These are phyloP conservation scores for Epizoanthus illoricatus DNA, from an alignment of 92 coral and sea anemone species.

Conservation along the genomic window DNA sequence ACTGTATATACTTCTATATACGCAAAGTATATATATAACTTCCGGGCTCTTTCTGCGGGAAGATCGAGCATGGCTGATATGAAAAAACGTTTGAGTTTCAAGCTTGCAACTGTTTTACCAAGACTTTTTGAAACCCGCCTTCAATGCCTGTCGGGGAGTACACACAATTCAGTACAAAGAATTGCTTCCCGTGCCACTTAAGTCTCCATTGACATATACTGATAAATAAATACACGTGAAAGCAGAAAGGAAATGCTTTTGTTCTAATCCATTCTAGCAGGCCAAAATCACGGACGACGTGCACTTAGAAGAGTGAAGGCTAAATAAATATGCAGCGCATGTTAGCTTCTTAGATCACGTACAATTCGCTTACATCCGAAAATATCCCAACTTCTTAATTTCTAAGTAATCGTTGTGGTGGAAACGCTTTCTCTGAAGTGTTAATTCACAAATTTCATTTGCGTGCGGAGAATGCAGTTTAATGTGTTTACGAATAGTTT, in stretches of 20 bases:
- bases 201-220: background rate
- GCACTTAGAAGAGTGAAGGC: background rate
- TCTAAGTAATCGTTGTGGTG: background rate
- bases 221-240: background rate
- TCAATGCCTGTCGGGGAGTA: background rate
- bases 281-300: background rate
- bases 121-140: background rate
- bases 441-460: background rate
- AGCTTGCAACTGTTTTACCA: background rate
- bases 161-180: background rate
- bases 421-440: background rate
- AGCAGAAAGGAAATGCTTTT: background rate
- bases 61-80: background rate
- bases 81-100: background rate
- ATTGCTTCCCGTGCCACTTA: background rate
- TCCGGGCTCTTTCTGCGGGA: background rate
- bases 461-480: background rate
- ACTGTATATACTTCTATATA: background rate
- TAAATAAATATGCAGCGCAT: background rate
- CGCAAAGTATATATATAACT: background rate
- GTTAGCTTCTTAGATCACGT: background rate
- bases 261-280: background rate
- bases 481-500: slow-evolving; percentile 14
- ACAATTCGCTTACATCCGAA: background rate
- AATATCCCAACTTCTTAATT: background rate